Evolutionary conservation across 2,797 vertebrate genomes (phyloP).

Genomic region (Aphelocoma californica): DNA sequence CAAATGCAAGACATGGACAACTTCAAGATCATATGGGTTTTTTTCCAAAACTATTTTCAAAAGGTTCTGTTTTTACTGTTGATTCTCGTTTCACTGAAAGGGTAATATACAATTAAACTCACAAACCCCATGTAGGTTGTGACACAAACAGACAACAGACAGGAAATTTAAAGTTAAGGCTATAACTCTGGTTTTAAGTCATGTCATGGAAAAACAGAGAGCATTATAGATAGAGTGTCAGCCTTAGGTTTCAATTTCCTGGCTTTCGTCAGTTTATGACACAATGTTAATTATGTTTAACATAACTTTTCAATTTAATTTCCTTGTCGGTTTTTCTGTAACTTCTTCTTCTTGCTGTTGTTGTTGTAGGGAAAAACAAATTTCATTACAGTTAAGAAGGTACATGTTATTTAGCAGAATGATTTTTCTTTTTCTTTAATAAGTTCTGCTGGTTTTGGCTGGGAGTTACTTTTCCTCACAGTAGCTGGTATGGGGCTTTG

Average conservation of each 20-base stretch:
- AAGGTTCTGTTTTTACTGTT: not conserved
- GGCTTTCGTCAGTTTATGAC: constrained; percentile 41
- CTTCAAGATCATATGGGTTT: not conserved
- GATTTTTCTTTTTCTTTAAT: not conserved
- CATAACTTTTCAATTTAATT: constrained; percentile 27
- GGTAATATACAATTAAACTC: not conserved
- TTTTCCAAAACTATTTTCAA: not conserved
- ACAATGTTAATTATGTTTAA: not conserved
- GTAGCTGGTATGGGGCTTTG: not conserved
- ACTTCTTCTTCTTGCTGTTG: not conserved
- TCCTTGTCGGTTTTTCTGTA: not conserved
- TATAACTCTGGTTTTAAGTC: constrained; percentile 36
- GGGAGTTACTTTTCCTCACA: not conserved
- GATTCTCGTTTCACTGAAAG: not conserved
- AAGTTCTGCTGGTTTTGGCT: not conserved
- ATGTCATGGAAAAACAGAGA: constrained; percentile 2
- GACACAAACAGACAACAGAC: not conserved
- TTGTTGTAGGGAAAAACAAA: not conserved
- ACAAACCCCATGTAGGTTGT: not conserved
- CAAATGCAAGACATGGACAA: not conserved
- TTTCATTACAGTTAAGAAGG: not conserved
- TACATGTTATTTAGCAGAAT: not conserved
- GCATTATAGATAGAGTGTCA: not conserved
- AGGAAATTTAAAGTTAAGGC: constrained; percentile 45
- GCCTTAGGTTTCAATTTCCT: constrained; percentile 56